phyloP scores from a whole-genome alignment of 1,140 invertebrate species.

The Glossosoma conforme region DNA sequence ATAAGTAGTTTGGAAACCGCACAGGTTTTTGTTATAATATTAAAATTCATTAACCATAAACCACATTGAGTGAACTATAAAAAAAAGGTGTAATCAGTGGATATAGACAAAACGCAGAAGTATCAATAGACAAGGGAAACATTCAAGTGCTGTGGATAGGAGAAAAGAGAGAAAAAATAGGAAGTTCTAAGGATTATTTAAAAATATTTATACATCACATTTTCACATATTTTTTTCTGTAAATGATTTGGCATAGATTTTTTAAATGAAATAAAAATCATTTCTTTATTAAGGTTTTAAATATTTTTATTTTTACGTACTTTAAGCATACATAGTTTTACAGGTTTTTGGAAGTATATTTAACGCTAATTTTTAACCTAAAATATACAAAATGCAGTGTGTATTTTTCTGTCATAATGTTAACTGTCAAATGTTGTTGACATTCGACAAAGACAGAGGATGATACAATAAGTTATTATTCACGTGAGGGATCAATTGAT shows the following conservation, averaged over 20 bases:
- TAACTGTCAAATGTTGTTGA: too few species aligned
- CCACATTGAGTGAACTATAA: conserved; percentile 11
- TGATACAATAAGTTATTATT: too few species aligned
- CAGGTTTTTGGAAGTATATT: conserved; percentile 10
- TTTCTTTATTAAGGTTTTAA: conserved; percentile 18
- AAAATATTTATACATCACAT: conserved; percentile 11
- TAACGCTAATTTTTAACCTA: conserved; percentile 19
- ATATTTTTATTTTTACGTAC: conserved; percentile 26
- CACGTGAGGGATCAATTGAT: too few species aligned
- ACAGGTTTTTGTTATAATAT: too few species aligned
- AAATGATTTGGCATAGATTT: background rate
- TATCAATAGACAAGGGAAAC: conserved; percentile 1
- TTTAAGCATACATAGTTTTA: conserved; percentile 12
- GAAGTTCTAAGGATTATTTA: background rate
- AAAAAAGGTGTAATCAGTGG: background rate
- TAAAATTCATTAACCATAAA: conserved; percentile 11
- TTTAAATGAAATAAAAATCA: background rate
- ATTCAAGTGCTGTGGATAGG: background rate
- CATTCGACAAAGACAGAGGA: too few species aligned
- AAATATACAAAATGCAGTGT: conserved; percentile 29
- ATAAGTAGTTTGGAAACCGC: too few species aligned
- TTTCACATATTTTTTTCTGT: conserved; percentile 7
- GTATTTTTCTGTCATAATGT: too few species aligned
- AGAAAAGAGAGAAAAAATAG: background rate
- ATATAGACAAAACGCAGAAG: conserved; percentile 1